Evolutionary conservation across 2,797 vertebrate genomes (phyloP), one percentile per base, ranked within the genome.

Genomic region (Lerista edwardsae): DNA sequence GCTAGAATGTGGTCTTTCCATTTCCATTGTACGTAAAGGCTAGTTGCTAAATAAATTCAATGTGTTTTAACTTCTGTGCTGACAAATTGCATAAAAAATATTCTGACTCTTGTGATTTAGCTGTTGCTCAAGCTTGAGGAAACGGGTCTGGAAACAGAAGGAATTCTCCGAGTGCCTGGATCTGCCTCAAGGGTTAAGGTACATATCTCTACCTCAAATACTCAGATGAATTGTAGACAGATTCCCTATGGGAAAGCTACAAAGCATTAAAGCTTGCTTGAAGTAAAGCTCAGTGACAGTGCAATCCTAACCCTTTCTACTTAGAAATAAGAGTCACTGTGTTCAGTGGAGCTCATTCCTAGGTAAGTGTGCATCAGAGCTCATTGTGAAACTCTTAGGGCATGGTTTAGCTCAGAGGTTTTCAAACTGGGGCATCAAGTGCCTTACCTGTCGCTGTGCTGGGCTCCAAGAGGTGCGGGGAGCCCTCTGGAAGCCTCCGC

Each of bases 161-260:
- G 98, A 88, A 99, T 99, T 91, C 97, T 99, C 12, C 95, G 98
- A 80, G 97, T 99, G 34, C 97, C 98, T 3, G 98, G 98, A 93
- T 99, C 98, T 77, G 98, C 97, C 17, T 97, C 98, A 65, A 96
- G 98, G 95, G 97, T 99, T 69, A 99, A 99, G 98, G 98, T 99
- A 96, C 64, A 9, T 0, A 0, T 47, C 0, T 5, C 1, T 19
- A 81, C 84, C 27, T 88, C 7, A 41, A 80, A 86, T 87, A 78
- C 57, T 59, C 23, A 47, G 64, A 67, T 27, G 27, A 39, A 29
- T 77, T 21, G 21, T 36, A 64, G 55, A 44, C 41, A 74, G 31
- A 64, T 55, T 1, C 44, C 29, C 34, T 82, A 47, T 82, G 74
- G 47, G 36, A 44, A 51, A 57, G 29, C n/a, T 14, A 83, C n/a